Evolutionary conservation across 37 sponge, comb jelly and placozoan genomes (phyloP).

Genomic region (Spongilla lacustris): DNA sequence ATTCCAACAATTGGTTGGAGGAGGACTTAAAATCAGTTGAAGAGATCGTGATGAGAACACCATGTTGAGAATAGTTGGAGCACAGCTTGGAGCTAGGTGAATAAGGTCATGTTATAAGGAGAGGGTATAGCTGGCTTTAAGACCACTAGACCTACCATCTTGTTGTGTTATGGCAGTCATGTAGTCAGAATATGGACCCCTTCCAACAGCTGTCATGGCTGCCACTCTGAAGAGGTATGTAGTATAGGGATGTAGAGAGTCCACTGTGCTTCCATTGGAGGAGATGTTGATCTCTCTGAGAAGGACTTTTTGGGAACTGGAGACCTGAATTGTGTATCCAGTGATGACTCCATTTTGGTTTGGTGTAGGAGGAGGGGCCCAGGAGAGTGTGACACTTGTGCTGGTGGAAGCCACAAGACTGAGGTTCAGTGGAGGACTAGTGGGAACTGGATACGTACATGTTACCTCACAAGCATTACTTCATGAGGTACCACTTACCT

Average conservation of each 20-base stretch:
- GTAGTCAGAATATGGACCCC: conserved; percentile 15
- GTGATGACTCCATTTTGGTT: conserved; percentile 41
- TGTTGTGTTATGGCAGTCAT: too few relatives aligned
- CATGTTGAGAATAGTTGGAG: too few relatives aligned
- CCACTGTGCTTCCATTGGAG: not conserved
- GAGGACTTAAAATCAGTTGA: not conserved
- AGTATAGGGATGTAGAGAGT: conserved; percentile 30
- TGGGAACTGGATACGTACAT: not conserved
- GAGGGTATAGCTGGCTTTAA: too few relatives aligned
- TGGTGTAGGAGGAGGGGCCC: conserved; percentile 24
- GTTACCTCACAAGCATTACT: not conserved
- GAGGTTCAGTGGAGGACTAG: conserved; percentile 2
- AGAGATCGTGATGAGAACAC: too few relatives aligned
- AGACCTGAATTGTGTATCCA: not conserved
- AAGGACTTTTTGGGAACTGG: too few relatives aligned
- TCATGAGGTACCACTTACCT: conserved; percentile 5
- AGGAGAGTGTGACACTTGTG: conserved; percentile 2
- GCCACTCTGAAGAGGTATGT: conserved; percentile 23
- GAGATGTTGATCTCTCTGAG: not conserved
- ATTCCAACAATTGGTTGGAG: not conserved
- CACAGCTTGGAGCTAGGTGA: too few relatives aligned
- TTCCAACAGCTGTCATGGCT: conserved; percentile 21
- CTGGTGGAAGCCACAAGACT: not conserved
- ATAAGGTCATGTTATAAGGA: too few relatives aligned
- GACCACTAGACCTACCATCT: too few relatives aligned